phyloP scores from a whole-genome alignment of 2,888 invertebrate genomes.

The Craniophora ligustri region DNA sequence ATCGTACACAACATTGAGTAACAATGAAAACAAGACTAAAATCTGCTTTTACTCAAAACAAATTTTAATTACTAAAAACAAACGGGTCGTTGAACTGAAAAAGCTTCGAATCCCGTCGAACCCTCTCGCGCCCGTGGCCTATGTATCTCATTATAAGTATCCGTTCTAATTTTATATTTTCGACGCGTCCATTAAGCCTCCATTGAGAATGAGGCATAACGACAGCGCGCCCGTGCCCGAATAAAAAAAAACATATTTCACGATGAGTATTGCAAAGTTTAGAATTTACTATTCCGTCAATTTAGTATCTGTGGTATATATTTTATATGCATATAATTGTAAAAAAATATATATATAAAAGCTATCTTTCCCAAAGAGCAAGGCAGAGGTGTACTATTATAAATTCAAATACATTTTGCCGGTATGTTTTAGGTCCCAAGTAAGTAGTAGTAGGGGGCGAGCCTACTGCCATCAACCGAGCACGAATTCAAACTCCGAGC shows the following conservation, averaged over 20 bases:
- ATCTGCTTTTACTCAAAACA: no score
- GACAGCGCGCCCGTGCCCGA: slow-evolving; percentile 70
- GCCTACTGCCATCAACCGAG: no score
- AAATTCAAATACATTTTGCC: no score
- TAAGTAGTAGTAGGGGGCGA: no score
- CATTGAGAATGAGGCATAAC: slow-evolving; percentile 73
- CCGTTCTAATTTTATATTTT: slow-evolving; percentile 83
- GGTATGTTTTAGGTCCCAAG: no score
- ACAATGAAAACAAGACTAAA: slow-evolving; percentile 60
- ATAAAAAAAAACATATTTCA: slow-evolving; percentile 52
- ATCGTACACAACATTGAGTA: slow-evolving; percentile 18
- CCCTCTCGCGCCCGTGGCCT: slow-evolving; percentile 64
- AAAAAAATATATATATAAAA: no score
- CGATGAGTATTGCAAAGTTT: no score
- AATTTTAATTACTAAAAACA: slow-evolving; percentile 76
- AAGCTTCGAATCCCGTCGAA: slow-evolving; percentile 71
- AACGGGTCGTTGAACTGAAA: slow-evolving; percentile 69
- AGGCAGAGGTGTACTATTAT: no score
- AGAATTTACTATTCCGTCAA: no score
- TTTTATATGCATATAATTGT: no score
- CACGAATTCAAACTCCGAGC: slow-evolving; percentile 58
- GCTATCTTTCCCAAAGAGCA: no score
- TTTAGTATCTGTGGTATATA: no score
- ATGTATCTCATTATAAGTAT: slow-evolving; percentile 78
- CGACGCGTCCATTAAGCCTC: slow-evolving; percentile 78